Evolutionary conservation across 2,113 vertebrate genomes (phyloP).

Genomic region (Loxodonta africana): DNA sequence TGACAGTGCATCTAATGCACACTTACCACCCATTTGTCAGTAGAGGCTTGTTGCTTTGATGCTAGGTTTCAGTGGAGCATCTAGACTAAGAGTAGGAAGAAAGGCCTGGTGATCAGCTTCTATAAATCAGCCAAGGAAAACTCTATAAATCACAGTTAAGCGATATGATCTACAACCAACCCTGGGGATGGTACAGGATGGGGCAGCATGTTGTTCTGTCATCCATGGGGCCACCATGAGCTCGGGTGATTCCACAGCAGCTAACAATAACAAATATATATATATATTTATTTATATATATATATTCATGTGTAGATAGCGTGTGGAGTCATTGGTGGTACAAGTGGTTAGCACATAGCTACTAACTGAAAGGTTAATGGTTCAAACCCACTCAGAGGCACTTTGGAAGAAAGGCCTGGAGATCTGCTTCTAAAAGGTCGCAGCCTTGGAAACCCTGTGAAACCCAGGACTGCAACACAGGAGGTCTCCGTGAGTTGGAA

Average conservation of each 20-base stretch:
- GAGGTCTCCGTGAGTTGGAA: no score
- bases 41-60: background rate
- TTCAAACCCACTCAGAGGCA: no score
- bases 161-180: background rate
- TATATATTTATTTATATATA: background rate
- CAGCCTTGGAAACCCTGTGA: no score
- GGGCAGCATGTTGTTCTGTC: background rate
- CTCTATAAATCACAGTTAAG: background rate
- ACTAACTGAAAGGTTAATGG: no score
- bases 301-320: background rate
- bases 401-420: no score
- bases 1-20: background rate
- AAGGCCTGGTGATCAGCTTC: background rate
- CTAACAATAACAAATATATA: background rate
- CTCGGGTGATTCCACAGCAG: background rate
- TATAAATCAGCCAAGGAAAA: background rate
- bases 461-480: no score
- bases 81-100: background rate
- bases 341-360: no score
- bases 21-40: background rate
- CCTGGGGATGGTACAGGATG: background rate
- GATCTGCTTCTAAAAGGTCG: no score
- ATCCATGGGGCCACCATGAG: background rate
- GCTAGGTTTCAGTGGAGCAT: background rate
- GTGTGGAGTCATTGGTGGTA: background rate